Evolutionary conservation across 2,888 invertebrate species (phyloP).

Genomic region (Netelia virgata): DNA sequence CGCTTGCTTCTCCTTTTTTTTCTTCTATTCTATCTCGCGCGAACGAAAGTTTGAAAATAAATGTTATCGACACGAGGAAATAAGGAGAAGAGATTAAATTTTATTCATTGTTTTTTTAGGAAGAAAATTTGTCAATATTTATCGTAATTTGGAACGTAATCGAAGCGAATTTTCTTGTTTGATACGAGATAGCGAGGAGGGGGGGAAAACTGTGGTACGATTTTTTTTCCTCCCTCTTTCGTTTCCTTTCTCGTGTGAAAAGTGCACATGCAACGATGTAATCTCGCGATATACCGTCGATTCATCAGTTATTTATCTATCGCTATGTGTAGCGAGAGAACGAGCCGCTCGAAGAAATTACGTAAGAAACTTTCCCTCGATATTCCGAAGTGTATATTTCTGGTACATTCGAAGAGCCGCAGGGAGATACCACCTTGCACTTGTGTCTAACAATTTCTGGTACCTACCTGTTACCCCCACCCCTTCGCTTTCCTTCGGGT

Average conservation of each 20-base stretch:
- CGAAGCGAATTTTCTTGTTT: too few species aligned
- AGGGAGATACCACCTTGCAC: slow-evolving; percentile 79
- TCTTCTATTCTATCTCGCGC: not conserved
- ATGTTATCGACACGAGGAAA: not conserved
- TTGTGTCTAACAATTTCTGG: slow-evolving; percentile 68
- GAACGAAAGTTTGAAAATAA: not conserved
- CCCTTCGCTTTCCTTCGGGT: not conserved
- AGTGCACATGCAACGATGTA: not conserved
- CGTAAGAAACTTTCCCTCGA: slow-evolving; percentile 82
- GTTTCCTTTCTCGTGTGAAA: not conserved
- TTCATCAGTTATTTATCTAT: slow-evolving; percentile 41
- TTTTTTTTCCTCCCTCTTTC: not conserved
- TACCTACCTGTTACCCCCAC: not conserved
- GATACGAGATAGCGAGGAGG: not conserved
- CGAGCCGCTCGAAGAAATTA: slow-evolving; percentile 68
- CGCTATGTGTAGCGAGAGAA: slow-evolving; percentile 20
- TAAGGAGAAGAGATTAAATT: too few species aligned
- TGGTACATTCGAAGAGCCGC: slow-evolving; percentile 61
- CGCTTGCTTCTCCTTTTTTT: not conserved
- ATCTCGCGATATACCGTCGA: not conserved
- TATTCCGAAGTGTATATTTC: slow-evolving; percentile 44
- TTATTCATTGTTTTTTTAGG: too few species aligned
- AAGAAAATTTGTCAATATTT: too few species aligned
- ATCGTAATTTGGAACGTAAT: too few species aligned
- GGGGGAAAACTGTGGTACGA: not conserved